Percentiles rank a stretch among this genome's conserved stretches.
These are phyloP conservation scores for Apodemus sylvaticus DNA, from an alignment of 2,113 vertebrate genomes.

Conservation along the genomic window DNA sequence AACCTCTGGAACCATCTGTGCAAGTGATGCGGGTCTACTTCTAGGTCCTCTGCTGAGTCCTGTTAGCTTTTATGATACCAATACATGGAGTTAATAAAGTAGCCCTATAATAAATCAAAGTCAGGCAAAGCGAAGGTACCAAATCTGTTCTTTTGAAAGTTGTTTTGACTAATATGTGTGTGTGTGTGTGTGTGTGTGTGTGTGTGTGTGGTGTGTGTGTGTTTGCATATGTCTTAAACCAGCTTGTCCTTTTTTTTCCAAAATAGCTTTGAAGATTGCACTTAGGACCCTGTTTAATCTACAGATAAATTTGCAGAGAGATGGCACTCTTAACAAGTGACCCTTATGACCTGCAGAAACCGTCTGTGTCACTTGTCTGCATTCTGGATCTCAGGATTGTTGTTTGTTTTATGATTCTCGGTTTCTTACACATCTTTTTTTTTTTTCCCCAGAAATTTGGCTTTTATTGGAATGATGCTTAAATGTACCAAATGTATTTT, in stretches of 20 bases:
- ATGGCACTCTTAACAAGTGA: constrained; percentile 1
- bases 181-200: neutral
- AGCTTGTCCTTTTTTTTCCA: constrained; percentile 11
- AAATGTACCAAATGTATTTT: neutral
- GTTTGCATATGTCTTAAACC: constrained; percentile 28
- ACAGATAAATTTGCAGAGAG: neutral
- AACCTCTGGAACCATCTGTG: neutral
- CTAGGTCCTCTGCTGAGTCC: neutral
- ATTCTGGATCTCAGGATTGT: neutral
- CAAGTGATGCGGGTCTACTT: neutral
- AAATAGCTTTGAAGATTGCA: constrained; percentile 32
- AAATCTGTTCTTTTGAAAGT: constrained; percentile 49
- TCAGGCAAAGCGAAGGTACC: neutral
- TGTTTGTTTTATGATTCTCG: constrained; percentile 30
- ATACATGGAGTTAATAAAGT: neutral
- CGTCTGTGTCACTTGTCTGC: neutral
- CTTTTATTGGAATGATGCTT: neutral
- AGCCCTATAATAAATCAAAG: constrained; percentile 26
- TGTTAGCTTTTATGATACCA: neutral
- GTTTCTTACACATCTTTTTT: neutral
- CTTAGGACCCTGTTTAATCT: neutral
- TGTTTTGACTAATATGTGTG: constrained; percentile 18
- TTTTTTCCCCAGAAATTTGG: neutral
- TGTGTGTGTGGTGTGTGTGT: neutral
- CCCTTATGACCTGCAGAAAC: neutral